phyloP scores from a whole-genome alignment of 1,140 invertebrate genomes.

The Aphaenogaster floridana region DNA sequence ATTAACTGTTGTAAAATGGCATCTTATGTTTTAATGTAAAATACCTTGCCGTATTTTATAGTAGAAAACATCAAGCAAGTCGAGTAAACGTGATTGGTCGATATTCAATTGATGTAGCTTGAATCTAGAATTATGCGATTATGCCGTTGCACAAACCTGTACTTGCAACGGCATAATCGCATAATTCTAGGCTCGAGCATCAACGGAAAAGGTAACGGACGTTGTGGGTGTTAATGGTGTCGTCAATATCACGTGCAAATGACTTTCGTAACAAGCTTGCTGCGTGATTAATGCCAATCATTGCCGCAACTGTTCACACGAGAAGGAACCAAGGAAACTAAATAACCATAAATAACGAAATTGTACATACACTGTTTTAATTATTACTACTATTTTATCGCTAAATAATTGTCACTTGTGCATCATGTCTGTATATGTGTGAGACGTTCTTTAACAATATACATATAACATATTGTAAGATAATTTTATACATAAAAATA shows the following conservation, averaged over 20 bases:
- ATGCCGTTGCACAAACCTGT: slow-evolving; percentile 13
- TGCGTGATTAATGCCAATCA: slow-evolving; percentile 7
- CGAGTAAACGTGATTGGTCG: not conserved
- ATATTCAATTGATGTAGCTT: slow-evolving; percentile 3
- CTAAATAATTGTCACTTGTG: not conserved
- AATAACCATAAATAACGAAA: slow-evolving; percentile 14
- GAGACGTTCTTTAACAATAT: not conserved
- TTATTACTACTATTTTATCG: not conserved
- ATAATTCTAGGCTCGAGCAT: slow-evolving; percentile 27
- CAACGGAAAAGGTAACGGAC: slow-evolving; percentile 5
- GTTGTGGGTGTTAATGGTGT: slow-evolving; percentile 28
- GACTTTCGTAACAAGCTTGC: not conserved
- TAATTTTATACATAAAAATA: slow-evolving; percentile 12
- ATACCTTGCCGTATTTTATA: not conserved
- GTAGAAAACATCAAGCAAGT: not conserved
- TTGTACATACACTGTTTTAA: slow-evolving; percentile 17
- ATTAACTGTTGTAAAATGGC: not conserved
- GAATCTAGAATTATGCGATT: slow-evolving; percentile 36
- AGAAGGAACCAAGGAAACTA: not conserved
- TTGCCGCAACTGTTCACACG: not conserved
- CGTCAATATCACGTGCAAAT: slow-evolving; percentile 28
- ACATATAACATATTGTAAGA: not conserved
- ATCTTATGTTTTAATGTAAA: not conserved
- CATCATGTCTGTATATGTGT: not conserved
- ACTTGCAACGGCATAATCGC: slow-evolving; percentile 36